Percentiles rank a stretch among this genome's conserved stretches.
These are phyloP conservation scores for Coremacera marginata DNA, from an alignment of 2,888 invertebrate species.

Conservation along the genomic window DNA sequence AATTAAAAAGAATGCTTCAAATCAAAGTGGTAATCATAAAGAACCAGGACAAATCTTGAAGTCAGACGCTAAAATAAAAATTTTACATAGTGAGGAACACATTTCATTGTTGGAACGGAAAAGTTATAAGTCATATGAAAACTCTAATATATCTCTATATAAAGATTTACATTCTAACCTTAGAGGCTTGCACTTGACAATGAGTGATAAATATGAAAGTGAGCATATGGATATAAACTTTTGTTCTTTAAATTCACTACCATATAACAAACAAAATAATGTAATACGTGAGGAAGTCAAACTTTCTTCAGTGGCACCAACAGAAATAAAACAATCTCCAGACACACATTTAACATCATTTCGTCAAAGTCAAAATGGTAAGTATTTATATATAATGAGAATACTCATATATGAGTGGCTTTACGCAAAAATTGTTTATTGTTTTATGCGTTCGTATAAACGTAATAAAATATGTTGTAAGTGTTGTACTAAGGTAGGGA, in stretches of 20 bases:
- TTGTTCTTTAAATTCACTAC: background rate
- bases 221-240: slow-evolving; percentile 12
- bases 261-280: slow-evolving; percentile 12
- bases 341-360: background rate
- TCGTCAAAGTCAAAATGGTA: slow-evolving; percentile 30
- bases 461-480: no score
- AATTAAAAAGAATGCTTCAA: background rate
- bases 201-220: slow-evolving; percentile 1
- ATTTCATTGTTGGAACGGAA: background rate
- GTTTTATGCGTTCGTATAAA: no score
- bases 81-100: background rate
- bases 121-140: background rate
- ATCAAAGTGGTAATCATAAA: background rate
- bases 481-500: no score
- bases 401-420: no score
- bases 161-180: background rate
- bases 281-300: background rate
- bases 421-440: no score
- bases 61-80: background rate
- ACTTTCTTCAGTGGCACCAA: background rate
- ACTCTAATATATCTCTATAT: background rate
- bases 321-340: background rate
- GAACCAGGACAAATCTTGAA: background rate
- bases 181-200: background rate
- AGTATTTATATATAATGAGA: background rate